phyloP scores from a whole-genome alignment of 2,113 vertebrate genomes.

The Mastomys natalensis region DNA sequence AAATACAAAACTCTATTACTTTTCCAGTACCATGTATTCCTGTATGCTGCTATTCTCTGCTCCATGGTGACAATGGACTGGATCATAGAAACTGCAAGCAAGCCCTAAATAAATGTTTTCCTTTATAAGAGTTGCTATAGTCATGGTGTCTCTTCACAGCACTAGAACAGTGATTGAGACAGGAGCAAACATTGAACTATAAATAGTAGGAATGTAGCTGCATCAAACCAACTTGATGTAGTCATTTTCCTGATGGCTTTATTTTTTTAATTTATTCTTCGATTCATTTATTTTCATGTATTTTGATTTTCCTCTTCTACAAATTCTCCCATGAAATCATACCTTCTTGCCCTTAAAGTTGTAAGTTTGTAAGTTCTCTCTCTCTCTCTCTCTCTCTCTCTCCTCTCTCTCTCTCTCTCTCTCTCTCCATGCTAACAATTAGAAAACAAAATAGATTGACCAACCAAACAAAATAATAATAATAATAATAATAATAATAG shows the following conservation, averaged over 20 bases:
- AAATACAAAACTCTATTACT: neutral
- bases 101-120: neutral
- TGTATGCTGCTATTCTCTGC: neutral
- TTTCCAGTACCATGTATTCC: neutral
- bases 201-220: too few species aligned
- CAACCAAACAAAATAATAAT: neutral
- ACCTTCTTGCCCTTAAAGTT: too few species aligned
- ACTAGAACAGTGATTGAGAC: neutral
- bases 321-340: too few species aligned
- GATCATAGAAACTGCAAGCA: neutral
- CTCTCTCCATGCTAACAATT: neutral
- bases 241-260: too few species aligned
- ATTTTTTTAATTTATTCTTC: too few species aligned
- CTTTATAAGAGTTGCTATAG: neutral
- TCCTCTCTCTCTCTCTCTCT: too few species aligned
- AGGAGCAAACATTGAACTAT: neutral
- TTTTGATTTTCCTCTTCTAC: too few species aligned
- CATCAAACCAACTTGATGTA: too few species aligned
- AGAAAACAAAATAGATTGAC: neutral
- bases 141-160: neutral
- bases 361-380: too few species aligned
- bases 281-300: too few species aligned
- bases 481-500: too few species aligned
- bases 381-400: neutral
- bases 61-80: neutral